These are phyloP conservation scores for Phrynosoma platyrhinos DNA, from an alignment of 2,113 vertebrate species.

Conservation along the genomic window DNA sequence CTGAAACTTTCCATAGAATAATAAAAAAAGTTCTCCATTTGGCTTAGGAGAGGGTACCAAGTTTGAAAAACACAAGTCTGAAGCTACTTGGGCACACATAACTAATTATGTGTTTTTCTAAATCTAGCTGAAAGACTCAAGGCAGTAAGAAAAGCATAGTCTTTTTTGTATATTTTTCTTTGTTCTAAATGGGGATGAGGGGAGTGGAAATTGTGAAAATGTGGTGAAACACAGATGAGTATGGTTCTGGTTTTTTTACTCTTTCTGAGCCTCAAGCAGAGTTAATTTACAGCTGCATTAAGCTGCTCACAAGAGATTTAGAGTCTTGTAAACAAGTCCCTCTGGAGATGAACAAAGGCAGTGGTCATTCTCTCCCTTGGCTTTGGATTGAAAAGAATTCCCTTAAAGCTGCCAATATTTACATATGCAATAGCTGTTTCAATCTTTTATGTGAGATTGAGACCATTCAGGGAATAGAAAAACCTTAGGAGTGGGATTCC, in stretches of 20 bases:
- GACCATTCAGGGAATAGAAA: constrained; percentile 39
- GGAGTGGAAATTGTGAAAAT: constrained; percentile 30
- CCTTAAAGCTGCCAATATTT: constrained; percentile 55
- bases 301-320: constrained; percentile 45
- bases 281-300: constrained; percentile 50
- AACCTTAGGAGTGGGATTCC: constrained; percentile 16
- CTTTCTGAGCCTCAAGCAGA: background rate
- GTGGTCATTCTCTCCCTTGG: constrained; percentile 41
- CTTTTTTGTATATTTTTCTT: background rate
- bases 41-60: too few relatives aligned
- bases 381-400: constrained; percentile 28
- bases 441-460: constrained; percentile 50
- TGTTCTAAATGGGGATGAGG: background rate
- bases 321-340: constrained; percentile 56
- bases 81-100: background rate
- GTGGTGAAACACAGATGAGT: background rate
- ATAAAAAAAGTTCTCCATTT: too few relatives aligned
- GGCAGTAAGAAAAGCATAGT: background rate
- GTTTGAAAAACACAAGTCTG: background rate
- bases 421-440: constrained; percentile 59
- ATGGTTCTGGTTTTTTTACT: constrained; percentile 7
- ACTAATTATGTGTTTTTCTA: background rate
- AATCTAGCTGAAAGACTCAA: background rate
- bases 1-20: too few relatives aligned
- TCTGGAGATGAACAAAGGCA: constrained; percentile 54